Evolutionary conservation across 2,113 vertebrate species (phyloP).

Genomic region (Barnardius zonarius): DNA sequence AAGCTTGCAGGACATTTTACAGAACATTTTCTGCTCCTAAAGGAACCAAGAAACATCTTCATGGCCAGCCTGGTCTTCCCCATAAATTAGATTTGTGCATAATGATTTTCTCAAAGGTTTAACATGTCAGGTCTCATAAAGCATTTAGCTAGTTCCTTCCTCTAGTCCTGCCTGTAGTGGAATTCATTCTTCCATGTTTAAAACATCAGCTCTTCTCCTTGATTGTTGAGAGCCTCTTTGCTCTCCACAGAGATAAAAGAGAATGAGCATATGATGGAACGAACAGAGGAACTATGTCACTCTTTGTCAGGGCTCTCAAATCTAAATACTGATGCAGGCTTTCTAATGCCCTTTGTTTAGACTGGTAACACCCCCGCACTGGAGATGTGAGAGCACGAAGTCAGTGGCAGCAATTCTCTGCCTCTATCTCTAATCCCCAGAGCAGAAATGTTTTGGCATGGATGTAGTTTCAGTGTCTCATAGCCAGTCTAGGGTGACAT

Average conservation of each 20-base stretch:
- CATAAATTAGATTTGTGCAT: neutral
- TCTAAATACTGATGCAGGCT: neutral
- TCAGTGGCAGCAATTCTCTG: neutral
- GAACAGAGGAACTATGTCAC: neutral
- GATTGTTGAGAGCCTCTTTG: neutral
- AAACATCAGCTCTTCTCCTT: neutral
- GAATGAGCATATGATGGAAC: neutral
- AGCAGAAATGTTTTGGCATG: neutral
- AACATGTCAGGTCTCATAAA: neutral
- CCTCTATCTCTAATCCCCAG: neutral
- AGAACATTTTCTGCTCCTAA: neutral
- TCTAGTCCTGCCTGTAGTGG: neutral
- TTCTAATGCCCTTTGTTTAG: neutral
- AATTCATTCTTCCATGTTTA: neutral
- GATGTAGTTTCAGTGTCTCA: neutral
- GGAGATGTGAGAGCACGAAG: neutral
- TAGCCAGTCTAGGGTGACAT: neutral
- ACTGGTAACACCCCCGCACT: neutral
- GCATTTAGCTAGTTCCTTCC: neutral
- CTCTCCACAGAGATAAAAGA: neutral
- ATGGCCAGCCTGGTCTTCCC: neutral
- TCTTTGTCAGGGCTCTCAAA: neutral
- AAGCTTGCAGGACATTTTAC: neutral
- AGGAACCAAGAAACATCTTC: neutral
- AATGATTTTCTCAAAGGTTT: neutral